Evolutionary conservation across 2,797 vertebrate genomes (phyloP).

Genomic region (Characodon lateralis): DNA sequence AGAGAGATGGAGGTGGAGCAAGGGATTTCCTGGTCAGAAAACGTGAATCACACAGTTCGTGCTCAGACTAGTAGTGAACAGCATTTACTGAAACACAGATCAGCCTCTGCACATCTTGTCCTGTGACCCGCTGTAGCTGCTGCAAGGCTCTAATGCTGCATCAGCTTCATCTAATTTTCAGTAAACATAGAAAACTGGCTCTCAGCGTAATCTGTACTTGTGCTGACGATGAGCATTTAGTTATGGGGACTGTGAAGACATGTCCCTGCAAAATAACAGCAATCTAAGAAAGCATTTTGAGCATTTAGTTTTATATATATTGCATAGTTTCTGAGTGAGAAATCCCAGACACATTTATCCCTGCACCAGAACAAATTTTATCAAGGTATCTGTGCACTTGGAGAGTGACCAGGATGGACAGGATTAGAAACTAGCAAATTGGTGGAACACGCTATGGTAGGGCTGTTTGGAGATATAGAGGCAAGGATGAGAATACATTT

Average conservation of each 20-base stretch:
- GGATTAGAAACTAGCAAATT: neutral
- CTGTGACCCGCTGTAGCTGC: slow-evolving; percentile 47
- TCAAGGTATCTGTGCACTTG: too few relatives aligned
- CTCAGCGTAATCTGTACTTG: slow-evolving; percentile 6
- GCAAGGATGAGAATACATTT: neutral
- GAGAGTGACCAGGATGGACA: too few relatives aligned
- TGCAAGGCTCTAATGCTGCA: slow-evolving; percentile 31
- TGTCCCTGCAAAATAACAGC: slow-evolving; percentile 1
- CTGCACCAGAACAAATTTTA: too few relatives aligned
- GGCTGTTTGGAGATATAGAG: neutral
- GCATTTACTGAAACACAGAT: slow-evolving; percentile 52
- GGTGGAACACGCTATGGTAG: neutral
- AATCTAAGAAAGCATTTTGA: neutral
- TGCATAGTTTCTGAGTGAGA: neutral
- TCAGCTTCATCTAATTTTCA: slow-evolving; percentile 58
- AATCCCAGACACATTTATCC: neutral
- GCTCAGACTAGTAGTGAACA: slow-evolving; percentile 36
- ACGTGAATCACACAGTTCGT: slow-evolving; percentile 36
- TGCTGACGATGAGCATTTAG: slow-evolving; percentile 34
- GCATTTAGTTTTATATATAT: neutral
- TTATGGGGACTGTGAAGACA: neutral
- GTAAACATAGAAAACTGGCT: slow-evolving; percentile 24
- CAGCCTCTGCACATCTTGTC: slow-evolving; percentile 43
- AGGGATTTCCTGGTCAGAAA: slow-evolving; percentile 25
- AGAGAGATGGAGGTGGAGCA: neutral